A percentile compares a stretch with the other conserved stretches of the same genome.
Conservation (phyloP, 2,113 vertebrate species). For the Mormyrus lacerda region DNA sequence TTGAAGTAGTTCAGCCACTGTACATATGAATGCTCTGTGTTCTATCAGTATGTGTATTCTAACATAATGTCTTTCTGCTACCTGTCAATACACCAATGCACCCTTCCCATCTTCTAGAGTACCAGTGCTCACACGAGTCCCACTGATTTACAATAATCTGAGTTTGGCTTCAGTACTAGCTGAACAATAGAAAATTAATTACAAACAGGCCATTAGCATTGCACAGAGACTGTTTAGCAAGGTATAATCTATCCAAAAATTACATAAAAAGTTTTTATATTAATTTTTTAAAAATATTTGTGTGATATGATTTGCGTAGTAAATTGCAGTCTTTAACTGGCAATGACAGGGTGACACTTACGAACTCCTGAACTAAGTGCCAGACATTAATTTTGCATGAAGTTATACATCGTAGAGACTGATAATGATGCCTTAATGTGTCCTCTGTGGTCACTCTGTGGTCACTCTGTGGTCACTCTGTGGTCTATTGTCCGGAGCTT, state of each 20-base stretch:
- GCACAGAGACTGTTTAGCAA: not conserved
- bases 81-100: not conserved
- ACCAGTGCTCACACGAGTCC: not conserved
- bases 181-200: not conserved
- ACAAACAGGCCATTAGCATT: not conserved
- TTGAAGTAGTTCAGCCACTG: not conserved
- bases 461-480: not conserved
- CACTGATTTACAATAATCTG: not conserved
- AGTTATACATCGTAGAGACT: not conserved
- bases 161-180: not conserved
- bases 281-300: not conserved
- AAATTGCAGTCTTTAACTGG: not conserved
- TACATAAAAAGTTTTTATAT: not conserved
- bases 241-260: not conserved
- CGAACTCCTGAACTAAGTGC: not conserved
- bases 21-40: not conserved
- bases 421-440: not conserved
- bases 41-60: not conserved
- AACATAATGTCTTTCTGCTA: not conserved
- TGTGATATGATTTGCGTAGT: not conserved
- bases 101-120: not conserved
- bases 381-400: not conserved
- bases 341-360: not conserved
- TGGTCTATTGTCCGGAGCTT: not conserved
- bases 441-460: not conserved